phyloP scores from a whole-genome alignment of 2,797 vertebrate species.

The Gorsachius magnificus region DNA sequence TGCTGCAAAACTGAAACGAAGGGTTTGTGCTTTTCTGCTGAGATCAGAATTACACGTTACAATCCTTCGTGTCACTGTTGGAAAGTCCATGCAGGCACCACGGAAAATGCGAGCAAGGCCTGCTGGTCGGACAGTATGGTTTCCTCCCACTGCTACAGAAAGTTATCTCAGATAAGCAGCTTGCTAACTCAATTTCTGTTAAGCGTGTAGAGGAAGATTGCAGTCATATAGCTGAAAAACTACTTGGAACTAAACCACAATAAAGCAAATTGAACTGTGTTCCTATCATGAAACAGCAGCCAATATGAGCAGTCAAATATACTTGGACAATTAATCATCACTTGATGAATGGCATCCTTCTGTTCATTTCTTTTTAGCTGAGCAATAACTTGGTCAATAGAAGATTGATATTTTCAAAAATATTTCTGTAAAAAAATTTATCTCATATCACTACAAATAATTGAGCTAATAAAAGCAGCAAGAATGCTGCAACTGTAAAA shows the following conservation, averaged over 20 bases:
- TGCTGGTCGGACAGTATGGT: neutral
- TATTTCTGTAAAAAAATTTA: neutral
- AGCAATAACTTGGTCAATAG: neutral
- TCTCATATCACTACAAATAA: neutral
- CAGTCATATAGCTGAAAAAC: neutral
- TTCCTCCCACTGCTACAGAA: neutral
- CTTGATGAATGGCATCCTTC: neutral
- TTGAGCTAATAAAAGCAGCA: neutral
- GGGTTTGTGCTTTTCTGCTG: neutral
- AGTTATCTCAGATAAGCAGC: conserved; percentile 43
- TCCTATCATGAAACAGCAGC: neutral
- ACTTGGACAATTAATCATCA: conserved; percentile 7
- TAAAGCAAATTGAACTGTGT: neutral
- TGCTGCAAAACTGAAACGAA: neutral
- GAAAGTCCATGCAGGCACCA: neutral
- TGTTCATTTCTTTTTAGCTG: neutral
- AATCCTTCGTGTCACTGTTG: neutral
- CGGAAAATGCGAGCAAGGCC: neutral
- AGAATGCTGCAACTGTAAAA: neutral
- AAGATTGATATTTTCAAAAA: neutral
- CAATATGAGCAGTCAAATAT: neutral
- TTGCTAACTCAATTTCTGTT: conserved; percentile 13
- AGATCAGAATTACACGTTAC: neutral
- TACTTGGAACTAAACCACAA: neutral
- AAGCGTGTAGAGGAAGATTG: neutral